Evolutionary conservation across 92 coral and sea anemone genomes (phyloP).

Genomic region (Ricordea florida): DNA sequence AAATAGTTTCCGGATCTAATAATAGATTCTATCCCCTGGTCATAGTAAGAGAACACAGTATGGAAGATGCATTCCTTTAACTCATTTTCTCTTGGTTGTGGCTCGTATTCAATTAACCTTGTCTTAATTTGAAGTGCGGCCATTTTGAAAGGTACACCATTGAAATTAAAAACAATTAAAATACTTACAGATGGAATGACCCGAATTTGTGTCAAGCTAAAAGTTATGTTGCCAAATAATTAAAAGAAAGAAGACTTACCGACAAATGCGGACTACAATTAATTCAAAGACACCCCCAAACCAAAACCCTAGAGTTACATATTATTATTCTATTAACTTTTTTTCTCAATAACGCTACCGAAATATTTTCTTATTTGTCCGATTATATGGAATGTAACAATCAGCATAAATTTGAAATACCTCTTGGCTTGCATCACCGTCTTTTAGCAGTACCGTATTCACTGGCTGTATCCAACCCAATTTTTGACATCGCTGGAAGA

Average conservation of each 20-base stretch:
- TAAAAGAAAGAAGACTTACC: neutral
- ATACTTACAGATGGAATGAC: neutral
- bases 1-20: no score
- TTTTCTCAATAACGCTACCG: conserved; percentile 3
- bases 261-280: neutral
- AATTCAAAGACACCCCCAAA: neutral
- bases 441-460: conserved; percentile 32
- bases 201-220: neutral
- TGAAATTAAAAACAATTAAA: neutral
- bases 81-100: no score
- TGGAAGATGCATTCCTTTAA: no score
- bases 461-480: conserved; percentile 30
- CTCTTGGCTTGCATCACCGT: conserved; percentile 40
- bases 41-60: no score
- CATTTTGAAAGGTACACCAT: no score
- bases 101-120: no score
- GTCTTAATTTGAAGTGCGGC: no score
- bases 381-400: neutral
- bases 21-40: no score
- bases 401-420: neutral
- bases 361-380: neutral
- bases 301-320: neutral
- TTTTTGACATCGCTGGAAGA: conserved; percentile 45
- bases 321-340: neutral
- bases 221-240: neutral